phyloP scores from a whole-genome alignment of 2,113 vertebrate species.

The Gobio gobio region DNA sequence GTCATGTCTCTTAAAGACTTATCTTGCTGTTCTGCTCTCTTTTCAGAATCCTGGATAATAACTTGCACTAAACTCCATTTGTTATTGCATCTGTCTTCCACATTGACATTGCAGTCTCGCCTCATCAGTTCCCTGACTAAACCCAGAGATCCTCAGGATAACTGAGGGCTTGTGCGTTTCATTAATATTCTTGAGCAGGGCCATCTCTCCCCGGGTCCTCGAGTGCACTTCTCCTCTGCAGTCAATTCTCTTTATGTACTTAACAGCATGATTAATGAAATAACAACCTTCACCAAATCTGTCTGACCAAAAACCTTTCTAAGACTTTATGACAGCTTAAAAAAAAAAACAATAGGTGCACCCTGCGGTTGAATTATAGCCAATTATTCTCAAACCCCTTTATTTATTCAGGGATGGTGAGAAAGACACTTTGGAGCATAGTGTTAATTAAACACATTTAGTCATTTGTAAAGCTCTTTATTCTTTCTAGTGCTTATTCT shows the following conservation, averaged over 20 bases:
- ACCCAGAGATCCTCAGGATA: neutral
- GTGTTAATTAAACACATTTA: constrained; percentile 8
- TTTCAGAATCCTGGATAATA: neutral
- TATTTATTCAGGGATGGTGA: constrained; percentile 1
- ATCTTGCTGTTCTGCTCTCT: neutral
- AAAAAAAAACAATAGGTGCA: neutral
- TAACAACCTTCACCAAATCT: neutral
- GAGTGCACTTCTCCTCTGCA: constrained; percentile 25
- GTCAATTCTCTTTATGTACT: constrained; percentile 24
- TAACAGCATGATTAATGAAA: constrained; percentile 48
- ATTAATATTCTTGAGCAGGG: constrained; percentile 40
- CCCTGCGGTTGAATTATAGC: neutral
- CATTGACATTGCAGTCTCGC: neutral
- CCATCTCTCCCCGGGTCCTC: neutral
- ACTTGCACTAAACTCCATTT: neutral
- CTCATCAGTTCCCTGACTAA: neutral
- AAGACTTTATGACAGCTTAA: neutral
- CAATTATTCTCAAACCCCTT: constrained; percentile 10
- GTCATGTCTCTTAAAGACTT: neutral
- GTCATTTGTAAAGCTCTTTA: neutral
- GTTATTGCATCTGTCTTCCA: constrained; percentile 10
- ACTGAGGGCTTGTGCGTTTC: neutral
- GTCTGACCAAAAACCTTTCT: neutral
- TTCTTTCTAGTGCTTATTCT: neutral
- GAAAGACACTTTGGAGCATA: neutral